Evolutionary conservation across 92 coral and sea anemone species (phyloP).

Genomic region (Epizoanthus illoricatus): DNA sequence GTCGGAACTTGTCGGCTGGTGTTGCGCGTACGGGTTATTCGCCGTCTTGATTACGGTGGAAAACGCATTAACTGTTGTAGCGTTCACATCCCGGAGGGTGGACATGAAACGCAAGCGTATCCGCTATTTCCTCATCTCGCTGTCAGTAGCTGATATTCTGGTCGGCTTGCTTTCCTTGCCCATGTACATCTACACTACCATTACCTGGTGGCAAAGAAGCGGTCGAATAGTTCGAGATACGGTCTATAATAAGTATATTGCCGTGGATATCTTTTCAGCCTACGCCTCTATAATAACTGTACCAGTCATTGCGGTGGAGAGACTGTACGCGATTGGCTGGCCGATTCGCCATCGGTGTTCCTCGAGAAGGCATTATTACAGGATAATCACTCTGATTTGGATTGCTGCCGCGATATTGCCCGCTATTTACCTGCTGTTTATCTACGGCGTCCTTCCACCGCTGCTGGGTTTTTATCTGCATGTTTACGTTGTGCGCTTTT

Average conservation of each 20-base stretch:
- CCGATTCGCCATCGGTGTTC: conserved; percentile 12
- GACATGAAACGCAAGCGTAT: conserved; percentile 13
- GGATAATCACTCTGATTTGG: conserved; percentile 20
- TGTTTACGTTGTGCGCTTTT: conserved; percentile 11
- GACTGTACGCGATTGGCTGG: conserved; percentile 26
- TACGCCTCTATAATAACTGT: conserved; percentile 16
- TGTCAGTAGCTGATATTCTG: conserved; percentile 12
- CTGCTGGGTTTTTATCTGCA: conserved; percentile 15
- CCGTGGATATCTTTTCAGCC: conserved; percentile 19
- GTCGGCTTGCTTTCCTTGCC: conserved; percentile 22
- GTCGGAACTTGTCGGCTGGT: conserved; percentile 17
- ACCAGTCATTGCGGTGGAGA: conserved; percentile 14
- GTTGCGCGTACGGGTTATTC: conserved; percentile 9
- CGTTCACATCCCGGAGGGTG: conserved; percentile 24
- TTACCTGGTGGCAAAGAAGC: conserved; percentile 15
- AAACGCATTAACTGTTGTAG: conserved; percentile 9
- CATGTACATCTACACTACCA: conserved; percentile 5
- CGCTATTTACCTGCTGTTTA: conserved; percentile 12
- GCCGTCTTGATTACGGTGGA: conserved; percentile 16
- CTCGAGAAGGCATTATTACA: conserved; percentile 6
- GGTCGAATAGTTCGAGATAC: conserved; percentile 15
- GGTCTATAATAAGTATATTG: conserved; percentile 3
- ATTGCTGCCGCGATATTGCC: conserved; percentile 3
- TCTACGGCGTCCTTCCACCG: conserved; percentile 24
- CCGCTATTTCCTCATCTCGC: conserved; percentile 17